phyloP scores from a whole-genome alignment of 2,888 invertebrate species.

The Dendrolimus pini region DNA sequence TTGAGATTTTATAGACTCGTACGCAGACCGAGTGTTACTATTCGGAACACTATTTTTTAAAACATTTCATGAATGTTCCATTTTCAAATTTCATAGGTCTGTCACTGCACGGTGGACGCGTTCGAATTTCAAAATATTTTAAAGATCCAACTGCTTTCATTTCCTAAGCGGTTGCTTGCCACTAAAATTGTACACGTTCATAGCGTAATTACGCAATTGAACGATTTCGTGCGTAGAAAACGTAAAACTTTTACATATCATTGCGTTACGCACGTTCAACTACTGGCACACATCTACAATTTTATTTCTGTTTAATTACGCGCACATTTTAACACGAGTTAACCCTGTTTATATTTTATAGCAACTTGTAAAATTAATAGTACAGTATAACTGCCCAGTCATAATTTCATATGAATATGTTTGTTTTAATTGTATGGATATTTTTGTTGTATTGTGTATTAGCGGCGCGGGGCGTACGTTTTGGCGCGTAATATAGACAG shows the following conservation, averaged over 20 bases:
- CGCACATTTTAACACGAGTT: not conserved
- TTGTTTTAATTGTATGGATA: not conserved
- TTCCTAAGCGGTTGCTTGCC: not conserved
- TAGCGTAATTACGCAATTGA: conserved; percentile 4
- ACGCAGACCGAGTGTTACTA: too few relatives aligned
- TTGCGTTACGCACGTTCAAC: not conserved
- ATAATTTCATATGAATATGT: not conserved
- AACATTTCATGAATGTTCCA: too few relatives aligned
- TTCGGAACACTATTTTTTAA: too few relatives aligned
- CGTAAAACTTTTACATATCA: not conserved
- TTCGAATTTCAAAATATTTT: not conserved
- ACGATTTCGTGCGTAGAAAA: not conserved
- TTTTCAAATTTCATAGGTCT: too few relatives aligned
- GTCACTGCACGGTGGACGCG: not conserved
- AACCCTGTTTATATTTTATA: not conserved
- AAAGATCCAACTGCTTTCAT: not conserved
- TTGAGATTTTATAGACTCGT: too few relatives aligned
- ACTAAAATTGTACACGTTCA: conserved; percentile 1
- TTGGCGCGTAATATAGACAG: conserved; percentile 61
- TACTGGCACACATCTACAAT: not conserved
- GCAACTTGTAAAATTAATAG: too few relatives aligned
- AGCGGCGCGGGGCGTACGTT: conserved; percentile 15
- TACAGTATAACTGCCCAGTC: not conserved
- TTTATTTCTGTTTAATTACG: conserved; percentile 2
- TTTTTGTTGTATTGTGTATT: not conserved